These are phyloP conservation scores for Nasonia vitripennis DNA, from an alignment of 1,140 invertebrate genomes.

Conservation along the genomic window DNA sequence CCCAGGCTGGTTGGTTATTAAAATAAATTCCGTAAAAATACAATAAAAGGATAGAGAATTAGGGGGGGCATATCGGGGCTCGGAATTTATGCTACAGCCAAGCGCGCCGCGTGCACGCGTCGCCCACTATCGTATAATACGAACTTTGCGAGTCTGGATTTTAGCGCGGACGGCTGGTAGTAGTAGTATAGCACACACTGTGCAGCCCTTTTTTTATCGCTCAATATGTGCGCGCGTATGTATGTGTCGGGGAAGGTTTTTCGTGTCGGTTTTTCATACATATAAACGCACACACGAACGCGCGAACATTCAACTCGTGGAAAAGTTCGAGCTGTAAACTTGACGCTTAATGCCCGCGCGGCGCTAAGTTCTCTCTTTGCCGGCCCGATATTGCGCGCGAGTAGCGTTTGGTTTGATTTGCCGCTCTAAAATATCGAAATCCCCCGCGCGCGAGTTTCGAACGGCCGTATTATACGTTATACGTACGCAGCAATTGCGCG, in stretches of 20 bases:
- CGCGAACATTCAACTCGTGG: not conserved
- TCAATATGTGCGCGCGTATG: not conserved
- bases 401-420: constrained; percentile 22
- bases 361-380: no score
- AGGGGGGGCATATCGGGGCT: not conserved
- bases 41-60: constrained; percentile 5
- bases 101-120: not conserved
- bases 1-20: not conserved
- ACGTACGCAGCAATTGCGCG: not conserved
- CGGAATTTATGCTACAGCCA: constrained; percentile 8
- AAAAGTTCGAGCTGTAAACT: constrained; percentile 36
- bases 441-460: not conserved
- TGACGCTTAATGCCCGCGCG: constrained; percentile 2
- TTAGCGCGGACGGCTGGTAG: not conserved
- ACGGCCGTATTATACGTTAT: not conserved
- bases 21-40: constrained; percentile 20
- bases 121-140: constrained; percentile 29
- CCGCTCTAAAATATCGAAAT: constrained; percentile 8
- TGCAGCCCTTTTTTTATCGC: constrained; percentile 13
- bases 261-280: not conserved
- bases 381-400: not conserved
- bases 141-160: constrained; percentile 34
- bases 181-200: not conserved
- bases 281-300: not conserved
- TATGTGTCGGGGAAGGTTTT: not conserved